These are phyloP conservation scores for Rhea pennata DNA, from an alignment of 2,113 vertebrate species.

Conservation along the genomic window DNA sequence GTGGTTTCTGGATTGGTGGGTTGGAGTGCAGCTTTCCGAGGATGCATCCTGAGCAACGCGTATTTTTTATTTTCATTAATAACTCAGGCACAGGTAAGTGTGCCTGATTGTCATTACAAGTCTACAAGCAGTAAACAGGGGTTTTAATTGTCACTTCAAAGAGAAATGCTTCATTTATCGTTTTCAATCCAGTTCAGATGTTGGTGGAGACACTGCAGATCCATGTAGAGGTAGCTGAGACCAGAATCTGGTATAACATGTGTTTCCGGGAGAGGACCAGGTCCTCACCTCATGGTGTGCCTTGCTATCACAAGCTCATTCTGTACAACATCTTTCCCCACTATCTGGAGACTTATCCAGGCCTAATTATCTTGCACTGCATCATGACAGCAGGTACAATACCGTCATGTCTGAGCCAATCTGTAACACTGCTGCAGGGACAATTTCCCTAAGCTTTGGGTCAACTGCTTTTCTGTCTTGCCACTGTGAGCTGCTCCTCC, in stretches of 20 bases:
- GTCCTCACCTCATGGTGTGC: not conserved
- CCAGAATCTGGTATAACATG: too few species aligned
- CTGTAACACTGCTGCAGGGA: fast-evolving
- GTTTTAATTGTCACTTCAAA: too few species aligned
- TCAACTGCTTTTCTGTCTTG: not conserved
- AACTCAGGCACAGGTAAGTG: not conserved
- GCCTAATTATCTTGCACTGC: not conserved
- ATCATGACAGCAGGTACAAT: not conserved
- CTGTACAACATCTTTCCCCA: not conserved
- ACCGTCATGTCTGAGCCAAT: not conserved
- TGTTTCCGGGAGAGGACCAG: too few species aligned
- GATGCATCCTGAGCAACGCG: not conserved
- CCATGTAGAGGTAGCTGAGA: too few species aligned
- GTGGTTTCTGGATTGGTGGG: too few species aligned
- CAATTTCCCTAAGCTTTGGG: not conserved
- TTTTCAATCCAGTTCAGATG: too few species aligned
- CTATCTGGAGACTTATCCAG: not conserved
- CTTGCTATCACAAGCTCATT: not conserved
- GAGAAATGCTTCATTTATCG: too few species aligned
- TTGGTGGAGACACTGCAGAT: too few species aligned
- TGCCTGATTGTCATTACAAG: too few species aligned
- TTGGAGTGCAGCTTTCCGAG: too few species aligned
- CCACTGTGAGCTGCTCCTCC: not conserved
- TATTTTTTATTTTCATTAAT: not conserved
- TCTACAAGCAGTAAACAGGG: too few species aligned